Percentiles rank a stretch among this genome's conserved stretches.
Evolutionary conservation across 64 coral and sea anemone genomes (phyloP).

Genomic region (Catalaphyllia jardinei): DNA sequence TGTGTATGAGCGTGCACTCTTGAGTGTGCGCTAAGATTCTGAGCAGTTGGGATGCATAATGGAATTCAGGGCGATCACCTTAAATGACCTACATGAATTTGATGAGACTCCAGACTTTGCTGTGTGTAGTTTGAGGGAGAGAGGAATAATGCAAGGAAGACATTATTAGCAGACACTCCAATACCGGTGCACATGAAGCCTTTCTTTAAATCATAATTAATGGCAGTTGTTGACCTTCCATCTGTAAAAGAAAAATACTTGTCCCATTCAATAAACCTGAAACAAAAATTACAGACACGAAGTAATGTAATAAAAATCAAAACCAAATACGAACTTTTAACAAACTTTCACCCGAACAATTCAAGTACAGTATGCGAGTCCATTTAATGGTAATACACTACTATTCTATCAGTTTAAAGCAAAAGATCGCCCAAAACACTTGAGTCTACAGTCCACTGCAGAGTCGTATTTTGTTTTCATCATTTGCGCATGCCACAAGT

Average conservation of each 20-base stretch:
- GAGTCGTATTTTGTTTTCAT: no score
- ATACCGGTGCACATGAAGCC: slow-evolving; percentile 1
- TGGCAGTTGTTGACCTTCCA: not conserved
- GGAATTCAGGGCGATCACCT: no score
- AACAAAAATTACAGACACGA: not conserved
- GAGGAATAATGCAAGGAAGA: slow-evolving; percentile 1
- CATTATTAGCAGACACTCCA: slow-evolving; percentile 6
- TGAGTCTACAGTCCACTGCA: no score
- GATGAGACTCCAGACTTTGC: slow-evolving; percentile 15
- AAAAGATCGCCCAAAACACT: no score
- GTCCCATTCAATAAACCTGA: not conserved
- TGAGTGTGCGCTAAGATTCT: no score
- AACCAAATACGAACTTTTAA: not conserved
- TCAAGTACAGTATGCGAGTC: no score
- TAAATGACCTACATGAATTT: not conserved
- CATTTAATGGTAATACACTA: no score
- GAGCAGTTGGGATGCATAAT: no score
- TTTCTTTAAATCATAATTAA: slow-evolving; percentile 17
- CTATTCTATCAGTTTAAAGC: no score
- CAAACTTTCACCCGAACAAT: no score
- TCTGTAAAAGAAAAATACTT: not conserved
- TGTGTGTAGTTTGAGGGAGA: not conserved
- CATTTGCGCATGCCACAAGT: no score
- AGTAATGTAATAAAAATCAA: not conserved
- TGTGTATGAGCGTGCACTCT: no score